These are phyloP conservation scores for Salminus brasiliensis DNA, from an alignment of 2,113 vertebrate genomes.

Conservation along the genomic window DNA sequence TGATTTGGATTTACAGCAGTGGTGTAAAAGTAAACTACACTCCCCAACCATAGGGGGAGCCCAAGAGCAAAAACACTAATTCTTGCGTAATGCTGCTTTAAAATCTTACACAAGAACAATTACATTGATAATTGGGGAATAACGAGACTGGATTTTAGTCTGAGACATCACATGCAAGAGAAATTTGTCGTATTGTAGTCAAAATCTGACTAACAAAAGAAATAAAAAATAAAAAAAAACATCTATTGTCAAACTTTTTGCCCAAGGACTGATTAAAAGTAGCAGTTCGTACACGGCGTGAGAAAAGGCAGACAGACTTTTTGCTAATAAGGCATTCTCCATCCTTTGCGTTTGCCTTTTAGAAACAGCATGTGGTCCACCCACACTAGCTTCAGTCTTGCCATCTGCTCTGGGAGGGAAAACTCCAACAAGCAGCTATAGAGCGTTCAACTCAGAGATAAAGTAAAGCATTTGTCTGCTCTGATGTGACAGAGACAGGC, in stretches of 20 bases:
- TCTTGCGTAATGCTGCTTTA: too few species aligned
- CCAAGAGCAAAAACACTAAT: too few species aligned
- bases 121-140: too few species aligned
- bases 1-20: too few species aligned
- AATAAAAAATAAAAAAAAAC: too few species aligned
- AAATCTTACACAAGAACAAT: too few species aligned
- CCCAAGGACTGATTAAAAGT: neutral
- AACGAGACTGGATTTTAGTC: too few species aligned
- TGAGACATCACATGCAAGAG: too few species aligned
- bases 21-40: too few species aligned
- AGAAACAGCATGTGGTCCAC: conserved; percentile 21
- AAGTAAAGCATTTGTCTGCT: neutral
- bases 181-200: too few species aligned
- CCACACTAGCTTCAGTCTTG: conserved; percentile 5
- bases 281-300: neutral
- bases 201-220: too few species aligned
- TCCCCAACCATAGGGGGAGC: too few species aligned
- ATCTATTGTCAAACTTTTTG: neutral
- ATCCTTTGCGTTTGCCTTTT: neutral
- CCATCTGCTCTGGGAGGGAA: conserved; percentile 15
- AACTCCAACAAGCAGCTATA: neutral
- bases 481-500: neutral
- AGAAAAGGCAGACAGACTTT: neutral
- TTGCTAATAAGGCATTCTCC: neutral
- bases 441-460: neutral